phyloP scores from a whole-genome alignment of 2,113 vertebrate genomes.

The Vimba vimba region DNA sequence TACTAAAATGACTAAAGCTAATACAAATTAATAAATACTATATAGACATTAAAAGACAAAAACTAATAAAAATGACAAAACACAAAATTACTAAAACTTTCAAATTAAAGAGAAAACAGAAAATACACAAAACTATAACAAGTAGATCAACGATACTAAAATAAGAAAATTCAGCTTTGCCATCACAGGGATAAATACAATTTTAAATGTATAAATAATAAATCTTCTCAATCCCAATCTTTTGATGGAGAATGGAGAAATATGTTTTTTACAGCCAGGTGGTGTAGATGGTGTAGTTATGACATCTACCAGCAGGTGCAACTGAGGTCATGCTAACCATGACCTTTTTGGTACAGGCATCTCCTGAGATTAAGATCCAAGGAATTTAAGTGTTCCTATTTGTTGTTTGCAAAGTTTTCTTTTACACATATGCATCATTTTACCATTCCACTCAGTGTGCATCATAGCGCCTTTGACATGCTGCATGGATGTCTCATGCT shows the following conservation, averaged over 20 bases:
- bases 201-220: background rate
- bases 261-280: background rate
- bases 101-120: too few species aligned
- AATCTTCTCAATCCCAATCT: background rate
- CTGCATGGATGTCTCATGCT: background rate
- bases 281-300: background rate
- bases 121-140: too few species aligned
- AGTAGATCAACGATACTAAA: too few species aligned
- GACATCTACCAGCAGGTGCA: background rate
- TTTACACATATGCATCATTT: background rate
- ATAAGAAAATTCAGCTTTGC: background rate
- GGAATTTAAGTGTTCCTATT: background rate
- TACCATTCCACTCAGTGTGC: background rate
- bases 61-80: too few species aligned
- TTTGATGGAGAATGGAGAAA: background rate
- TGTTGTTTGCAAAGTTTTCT: constrained; percentile 18
- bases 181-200: background rate
- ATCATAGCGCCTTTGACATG: constrained; percentile 13
- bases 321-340: background rate
- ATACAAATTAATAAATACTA: too few species aligned
- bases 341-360: background rate
- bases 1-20: too few species aligned
- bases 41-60: too few species aligned
- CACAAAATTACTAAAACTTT: too few species aligned
- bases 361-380: background rate